phyloP scores from a whole-genome alignment of 37 sponge, comb jelly and placozoan genomes.

The Tethya wilhelma region DNA sequence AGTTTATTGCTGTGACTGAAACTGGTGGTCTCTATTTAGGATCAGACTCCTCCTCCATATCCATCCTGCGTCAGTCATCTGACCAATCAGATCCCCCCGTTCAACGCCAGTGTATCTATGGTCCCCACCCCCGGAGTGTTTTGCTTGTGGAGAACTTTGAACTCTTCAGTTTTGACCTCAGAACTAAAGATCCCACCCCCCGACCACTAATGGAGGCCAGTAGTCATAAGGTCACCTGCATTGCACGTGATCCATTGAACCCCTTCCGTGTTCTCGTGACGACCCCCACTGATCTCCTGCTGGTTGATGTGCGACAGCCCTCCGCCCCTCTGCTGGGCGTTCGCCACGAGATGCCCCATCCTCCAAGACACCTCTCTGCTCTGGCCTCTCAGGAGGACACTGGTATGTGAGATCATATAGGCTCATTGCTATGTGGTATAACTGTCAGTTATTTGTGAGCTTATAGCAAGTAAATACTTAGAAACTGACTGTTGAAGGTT shows the following conservation, averaged over 20 bases:
- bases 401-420: too few relatives aligned
- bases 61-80: neutral
- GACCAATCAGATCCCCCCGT: neutral
- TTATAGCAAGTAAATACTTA: too few relatives aligned
- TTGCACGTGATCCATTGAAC: conserved; percentile 21
- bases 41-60: too few relatives aligned
- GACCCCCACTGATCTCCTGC: conserved; percentile 28
- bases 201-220: neutral
- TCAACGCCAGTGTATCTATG: conserved; percentile 19
- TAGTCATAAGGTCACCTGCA: neutral
- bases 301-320: conserved; percentile 49
- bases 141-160: conserved; percentile 9
- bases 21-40: conserved; percentile 40
- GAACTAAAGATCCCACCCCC: neutral
- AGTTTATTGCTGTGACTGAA: conserved; percentile 33
- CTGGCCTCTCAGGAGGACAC: neutral
- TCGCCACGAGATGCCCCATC: neutral
- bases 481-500: too few relatives aligned
- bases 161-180: conserved; percentile 27
- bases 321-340: conserved; percentile 10
- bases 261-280: conserved; percentile 46
- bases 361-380: neutral
- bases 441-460: too few relatives aligned
- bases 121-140: conserved; percentile 46
- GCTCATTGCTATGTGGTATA: too few relatives aligned